Evolutionary conservation across 1,140 invertebrate genomes (phyloP), one percentile per base, ranked within the genome.

Genomic region (Drosophila pallidifrons): DNA sequence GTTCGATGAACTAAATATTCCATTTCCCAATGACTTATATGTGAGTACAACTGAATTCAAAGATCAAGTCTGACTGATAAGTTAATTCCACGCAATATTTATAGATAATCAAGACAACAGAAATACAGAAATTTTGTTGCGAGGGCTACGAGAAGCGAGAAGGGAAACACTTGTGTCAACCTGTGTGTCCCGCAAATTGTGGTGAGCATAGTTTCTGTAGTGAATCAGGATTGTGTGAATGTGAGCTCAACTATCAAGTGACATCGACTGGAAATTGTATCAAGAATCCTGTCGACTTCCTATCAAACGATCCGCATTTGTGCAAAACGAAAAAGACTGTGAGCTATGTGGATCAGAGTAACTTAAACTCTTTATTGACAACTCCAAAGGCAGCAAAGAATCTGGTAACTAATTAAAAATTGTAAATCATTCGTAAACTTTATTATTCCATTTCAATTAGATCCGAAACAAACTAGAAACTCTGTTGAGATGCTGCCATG

Each of bases 251-350:
- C 20, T 59, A 46, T 28, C 11, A 16, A 11, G 20, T 45, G 6
- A 10, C 20, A 28, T 7, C 10, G 6, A 30, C 41, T 16, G 49
- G 61, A 1, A 3, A 10, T 5, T 65, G 61, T 15, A 10, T 59
- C 16, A 59, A 43, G 16, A 11, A 13, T 8, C 4, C 10, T 38
- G n/a, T 2, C 13, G 16, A 59, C 4, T 51, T 59, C 8, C 8
- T 10, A n/a, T 1, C 45, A 10, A 16, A 59, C 11, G 65, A 68
- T 28, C 41, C 65, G 1, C 11, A 68, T 41, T 2, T 68, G 10
- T 68, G 65, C 32, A 58, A 10, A 11, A 20, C 2, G 0, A 54
- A 8, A 2, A 30, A 10, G 5, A 51, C 16, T 11, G 35, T 55
- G 10, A 65, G 1, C 13, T 32, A 46, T n/a, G n/a, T 30, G 6